Evolutionary conservation across 2,113 vertebrate species (phyloP).

Genomic region (Anolis carolinensis): DNA sequence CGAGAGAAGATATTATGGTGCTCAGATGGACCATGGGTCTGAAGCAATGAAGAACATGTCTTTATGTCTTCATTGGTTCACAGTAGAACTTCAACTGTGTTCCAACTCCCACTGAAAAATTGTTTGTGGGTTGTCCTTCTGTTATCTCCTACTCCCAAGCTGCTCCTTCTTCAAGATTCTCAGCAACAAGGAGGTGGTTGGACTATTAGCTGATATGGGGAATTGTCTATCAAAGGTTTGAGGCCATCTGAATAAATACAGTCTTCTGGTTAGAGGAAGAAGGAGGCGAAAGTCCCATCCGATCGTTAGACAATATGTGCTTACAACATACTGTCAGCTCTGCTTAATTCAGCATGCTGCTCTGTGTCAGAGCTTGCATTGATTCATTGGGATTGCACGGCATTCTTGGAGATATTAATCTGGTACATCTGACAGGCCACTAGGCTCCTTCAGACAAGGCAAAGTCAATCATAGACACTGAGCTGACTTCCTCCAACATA

Average conservation of each 20-base stretch:
- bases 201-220: not conserved
- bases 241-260: constrained; percentile 19
- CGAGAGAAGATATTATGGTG: not conserved
- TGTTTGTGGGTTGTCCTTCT: not conserved
- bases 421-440: constrained; percentile 20
- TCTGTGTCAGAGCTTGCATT: constrained; percentile 31
- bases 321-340: constrained; percentile 41
- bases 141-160: not conserved
- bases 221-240: not conserved
- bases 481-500: not conserved
- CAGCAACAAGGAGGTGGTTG: not conserved
- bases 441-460: not conserved
- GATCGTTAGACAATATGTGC: constrained; percentile 42
- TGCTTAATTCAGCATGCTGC: constrained; percentile 52
- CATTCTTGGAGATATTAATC: constrained; percentile 44
- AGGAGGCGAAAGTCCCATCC: constrained; percentile 27
- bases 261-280: constrained; percentile 28
- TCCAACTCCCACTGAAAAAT: not conserved
- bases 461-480: not conserved
- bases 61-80: not conserved
- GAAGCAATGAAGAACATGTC: not conserved
- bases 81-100: not conserved
- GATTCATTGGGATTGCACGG: constrained; percentile 37
- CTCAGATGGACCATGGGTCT: not conserved
- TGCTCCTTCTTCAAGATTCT: not conserved